These are phyloP conservation scores for Amblyopsis rosae DNA, from an alignment of 2,113 vertebrate genomes.

Conservation along the genomic window DNA sequence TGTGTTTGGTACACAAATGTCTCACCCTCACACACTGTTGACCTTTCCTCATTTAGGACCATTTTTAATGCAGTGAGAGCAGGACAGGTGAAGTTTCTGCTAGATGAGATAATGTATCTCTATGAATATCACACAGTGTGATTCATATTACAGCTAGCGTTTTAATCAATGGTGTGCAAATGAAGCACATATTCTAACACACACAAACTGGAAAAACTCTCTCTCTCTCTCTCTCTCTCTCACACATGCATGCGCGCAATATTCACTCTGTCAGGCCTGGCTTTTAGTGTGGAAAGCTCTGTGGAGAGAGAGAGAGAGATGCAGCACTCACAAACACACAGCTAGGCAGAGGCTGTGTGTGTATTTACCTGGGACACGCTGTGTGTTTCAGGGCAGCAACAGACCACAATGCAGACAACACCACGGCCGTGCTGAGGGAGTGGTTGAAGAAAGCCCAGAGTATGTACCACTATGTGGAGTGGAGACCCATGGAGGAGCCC, in stretches of 20 bases:
- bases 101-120: not conserved
- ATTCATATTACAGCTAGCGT: not conserved
- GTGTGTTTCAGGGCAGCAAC: conserved; percentile 84
- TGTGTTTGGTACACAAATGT: conserved; percentile 8
- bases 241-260: conserved; percentile 20
- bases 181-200: conserved; percentile 24
- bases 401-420: conserved; percentile 94
- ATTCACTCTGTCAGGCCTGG: conserved; percentile 37
- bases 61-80: conserved; percentile 22
- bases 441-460: conserved; percentile 89
- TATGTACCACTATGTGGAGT: conserved; percentile 92
- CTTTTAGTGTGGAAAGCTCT: conserved; percentile 41
- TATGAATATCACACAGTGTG: not conserved
- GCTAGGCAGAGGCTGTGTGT: conserved; percentile 17
- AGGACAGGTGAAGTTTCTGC: conserved; percentile 25
- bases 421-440: conserved; percentile 87
- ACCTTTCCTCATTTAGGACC: conserved; percentile 34
- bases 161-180: conserved; percentile 18
- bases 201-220: not conserved
- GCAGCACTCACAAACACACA: conserved; percentile 34
- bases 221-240: not conserved
- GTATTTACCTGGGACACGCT: conserved; percentile 9
- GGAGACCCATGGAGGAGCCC: conserved; percentile 92
- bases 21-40: conserved; percentile 30
- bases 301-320: conserved; percentile 33